These are phyloP conservation scores for Cryptocephalus primarius DNA, from an alignment of 2,888 invertebrate genomes.

Conservation along the genomic window DNA sequence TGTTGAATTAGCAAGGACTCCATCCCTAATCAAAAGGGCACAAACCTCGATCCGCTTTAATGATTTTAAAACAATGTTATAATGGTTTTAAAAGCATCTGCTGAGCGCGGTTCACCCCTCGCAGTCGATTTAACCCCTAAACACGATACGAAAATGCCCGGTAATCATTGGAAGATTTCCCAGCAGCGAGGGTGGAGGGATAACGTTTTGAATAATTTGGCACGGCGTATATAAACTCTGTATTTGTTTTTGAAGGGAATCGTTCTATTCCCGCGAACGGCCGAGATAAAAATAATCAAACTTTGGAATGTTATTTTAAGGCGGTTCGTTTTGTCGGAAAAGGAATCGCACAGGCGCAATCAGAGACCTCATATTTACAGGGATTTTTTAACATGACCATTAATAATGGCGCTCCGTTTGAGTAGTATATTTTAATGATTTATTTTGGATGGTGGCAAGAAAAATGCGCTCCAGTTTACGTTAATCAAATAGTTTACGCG, in stretches of 20 bases:
- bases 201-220: neutral
- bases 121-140: too few species aligned
- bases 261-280: too few species aligned
- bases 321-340: too few species aligned
- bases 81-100: slow-evolving; percentile 10
- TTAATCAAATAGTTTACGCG: slow-evolving; percentile 20
- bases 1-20: too few species aligned
- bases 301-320: too few species aligned
- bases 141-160: too few species aligned
- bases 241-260: too few species aligned
- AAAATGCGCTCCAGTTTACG: slow-evolving; percentile 17
- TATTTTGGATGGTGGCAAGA: slow-evolving; percentile 15
- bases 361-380: neutral
- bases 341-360: too few species aligned
- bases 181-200: neutral
- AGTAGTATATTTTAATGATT: slow-evolving; percentile 15
- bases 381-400: slow-evolving; percentile 7
- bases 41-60: slow-evolving; percentile 4
- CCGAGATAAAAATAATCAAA: too few species aligned
- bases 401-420: slow-evolving; percentile 9
- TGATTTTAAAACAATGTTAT: slow-evolving; percentile 10
- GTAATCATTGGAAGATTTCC: too few species aligned
- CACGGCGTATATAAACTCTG: too few species aligned
- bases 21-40: too few species aligned
- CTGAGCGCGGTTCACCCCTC: neutral